Conservation (phyloP, 2,113 vertebrate species). For the Perognathus longimembris region DNA sequence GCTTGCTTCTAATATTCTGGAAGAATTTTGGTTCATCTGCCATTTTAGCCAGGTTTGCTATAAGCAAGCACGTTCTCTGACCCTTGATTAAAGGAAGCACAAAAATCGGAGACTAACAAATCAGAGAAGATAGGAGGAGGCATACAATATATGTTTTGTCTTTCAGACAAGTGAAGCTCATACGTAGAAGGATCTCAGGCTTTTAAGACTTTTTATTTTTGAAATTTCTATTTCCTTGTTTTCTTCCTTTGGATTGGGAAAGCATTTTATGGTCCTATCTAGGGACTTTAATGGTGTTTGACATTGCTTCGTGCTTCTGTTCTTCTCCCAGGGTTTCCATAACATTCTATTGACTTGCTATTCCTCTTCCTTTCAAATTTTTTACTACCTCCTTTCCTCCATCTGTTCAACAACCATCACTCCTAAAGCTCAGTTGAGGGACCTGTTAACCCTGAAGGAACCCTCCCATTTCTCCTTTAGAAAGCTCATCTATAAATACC, state of each 20-base stretch:
- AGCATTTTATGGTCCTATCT: background rate
- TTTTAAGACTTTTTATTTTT: constrained; percentile 58
- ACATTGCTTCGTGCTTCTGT: background rate
- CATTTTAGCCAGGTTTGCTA: constrained; percentile 1
- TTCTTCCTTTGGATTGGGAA: constrained; percentile 54
- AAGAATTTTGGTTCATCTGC: background rate
- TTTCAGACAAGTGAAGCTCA: constrained; percentile 56
- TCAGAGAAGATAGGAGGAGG: background rate
- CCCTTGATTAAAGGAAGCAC: background rate
- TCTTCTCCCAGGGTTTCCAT: constrained; percentile 46
- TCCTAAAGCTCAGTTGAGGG: constrained; percentile 19
- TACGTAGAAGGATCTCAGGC: constrained; percentile 26
- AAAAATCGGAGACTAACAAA: background rate
- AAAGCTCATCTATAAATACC: background rate
- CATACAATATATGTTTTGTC: background rate
- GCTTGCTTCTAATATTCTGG: constrained; percentile 21
- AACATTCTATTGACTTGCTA: background rate
- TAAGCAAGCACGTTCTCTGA: background rate
- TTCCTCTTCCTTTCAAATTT: constrained; percentile 27
- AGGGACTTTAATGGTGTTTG: background rate
- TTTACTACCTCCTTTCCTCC: background rate
- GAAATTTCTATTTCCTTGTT: constrained; percentile 57
- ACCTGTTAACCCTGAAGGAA: background rate
- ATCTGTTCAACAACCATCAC: background rate
- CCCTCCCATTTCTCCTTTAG: background rate